Evolutionary conservation across 53 echinoderm and acorn worm genomes (phyloP), one percentile per base, ranked within the genome.

Genomic region (Temnopleurus reevesii): DNA sequence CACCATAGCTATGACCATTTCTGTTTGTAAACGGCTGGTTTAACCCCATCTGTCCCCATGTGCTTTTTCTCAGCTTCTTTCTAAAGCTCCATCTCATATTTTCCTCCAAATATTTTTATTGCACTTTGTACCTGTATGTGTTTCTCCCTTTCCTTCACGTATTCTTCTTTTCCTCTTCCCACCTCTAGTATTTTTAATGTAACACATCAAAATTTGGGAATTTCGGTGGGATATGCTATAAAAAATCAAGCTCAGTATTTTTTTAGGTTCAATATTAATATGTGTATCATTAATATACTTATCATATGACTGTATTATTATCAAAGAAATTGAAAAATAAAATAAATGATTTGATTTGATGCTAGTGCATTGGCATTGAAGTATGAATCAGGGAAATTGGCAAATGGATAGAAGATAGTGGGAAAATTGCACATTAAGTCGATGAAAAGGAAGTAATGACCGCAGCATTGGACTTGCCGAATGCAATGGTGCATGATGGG

Each of bases 401-500:
- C 18, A 83, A 83, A 83, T 8, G 56, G 81, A 23, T 19, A 23
- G 49, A 51, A 49, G 46, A 79, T 4, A 28, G 6, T 26, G 79
- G 18, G 30, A 30, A 49, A 49, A 51, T 21, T 26, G 8, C 4
- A 28, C 38, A 18, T 47, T 17, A 47, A 79, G 49, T 79, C 47
- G 79, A 47, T 79, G 46, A 79, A 49, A 46, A 79, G 79, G 79
- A 83, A 83, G 55, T 53, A 83, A 83, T 56, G 55, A 53, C 28
- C 55, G 83, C 55, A 56, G 83, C 35, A 33, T 55, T 27, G 5
- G 83, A 83, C 55, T 55, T 83, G 83, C 83, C 53, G 55, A 55
- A 21, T 56, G 83, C 36, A 27, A 33, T 56, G 24, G 36, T 55
- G 83, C 55, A 56, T 83, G 79, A 83, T 83, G 55, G 83, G 83